phyloP scores from a whole-genome alignment of 1,140 invertebrate species.

The Atta cephalotes region DNA sequence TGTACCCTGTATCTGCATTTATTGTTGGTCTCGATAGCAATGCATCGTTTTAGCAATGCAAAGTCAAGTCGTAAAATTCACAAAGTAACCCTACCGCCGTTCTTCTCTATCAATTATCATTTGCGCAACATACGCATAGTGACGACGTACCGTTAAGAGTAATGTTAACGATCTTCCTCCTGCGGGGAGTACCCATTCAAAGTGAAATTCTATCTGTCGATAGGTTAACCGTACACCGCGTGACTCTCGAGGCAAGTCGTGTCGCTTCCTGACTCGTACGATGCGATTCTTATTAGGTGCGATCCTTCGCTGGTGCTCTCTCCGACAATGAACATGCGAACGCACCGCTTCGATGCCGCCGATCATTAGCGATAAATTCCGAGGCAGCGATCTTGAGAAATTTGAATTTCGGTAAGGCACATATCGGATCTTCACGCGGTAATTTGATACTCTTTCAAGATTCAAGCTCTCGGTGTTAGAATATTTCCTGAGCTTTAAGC shows the following conservation, averaged over 20 bases:
- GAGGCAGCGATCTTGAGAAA: conserved; percentile 30
- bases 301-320: conserved; percentile 56
- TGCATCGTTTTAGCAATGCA: conserved; percentile 43
- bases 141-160: conserved; percentile 65
- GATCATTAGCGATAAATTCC: conserved; percentile 60
- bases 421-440: conserved; percentile 8
- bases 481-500: conserved; percentile 15
- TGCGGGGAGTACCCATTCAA: conserved; percentile 40
- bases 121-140: conserved; percentile 38
- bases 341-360: background rate
- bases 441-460: conserved; percentile 40
- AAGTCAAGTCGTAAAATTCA: conserved; percentile 35
- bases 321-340: conserved; percentile 24
- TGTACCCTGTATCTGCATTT: background rate
- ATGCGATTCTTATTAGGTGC: conserved; percentile 75
- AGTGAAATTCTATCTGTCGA: conserved; percentile 76
- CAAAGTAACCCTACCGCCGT: conserved; percentile 23
- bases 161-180: conserved; percentile 54
- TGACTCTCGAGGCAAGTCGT: conserved; percentile 37
- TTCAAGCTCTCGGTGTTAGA: background rate
- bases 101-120: conserved; percentile 56
- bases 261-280: conserved; percentile 73
- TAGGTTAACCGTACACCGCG: conserved; percentile 69
- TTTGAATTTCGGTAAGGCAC: conserved; percentile 48
- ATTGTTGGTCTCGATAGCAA: background rate